Conservation (phyloP, 1,140 invertebrate species). For the Sycophaga agraensis region DNA sequence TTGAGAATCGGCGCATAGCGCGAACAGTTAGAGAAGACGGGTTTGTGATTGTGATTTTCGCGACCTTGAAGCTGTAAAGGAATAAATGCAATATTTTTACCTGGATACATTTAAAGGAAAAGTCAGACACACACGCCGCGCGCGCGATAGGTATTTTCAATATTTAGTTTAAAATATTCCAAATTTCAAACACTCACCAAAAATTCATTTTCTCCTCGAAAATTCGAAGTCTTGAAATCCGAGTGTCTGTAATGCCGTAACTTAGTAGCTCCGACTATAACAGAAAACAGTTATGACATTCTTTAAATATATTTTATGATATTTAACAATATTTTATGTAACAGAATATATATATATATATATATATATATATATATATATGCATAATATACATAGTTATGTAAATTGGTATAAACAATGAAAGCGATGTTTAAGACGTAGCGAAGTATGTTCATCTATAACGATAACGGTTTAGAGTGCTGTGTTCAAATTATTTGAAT, state of each 20-base stretch:
- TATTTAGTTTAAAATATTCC: not conserved
- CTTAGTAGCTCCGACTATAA: slow-evolving; percentile 47
- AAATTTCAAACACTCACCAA: slow-evolving; percentile 40
- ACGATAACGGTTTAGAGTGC: too few relatives aligned
- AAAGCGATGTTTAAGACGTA: too few relatives aligned
- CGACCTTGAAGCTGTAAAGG: slow-evolving; percentile 32
- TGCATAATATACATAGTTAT: too few relatives aligned
- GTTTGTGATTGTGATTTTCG: slow-evolving; percentile 69
- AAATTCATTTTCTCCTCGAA: slow-evolving; percentile 39
- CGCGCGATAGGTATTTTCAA: not conserved
- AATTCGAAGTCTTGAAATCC: slow-evolving; percentile 38
- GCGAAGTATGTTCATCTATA: too few relatives aligned
- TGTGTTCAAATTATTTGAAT: too few relatives aligned
- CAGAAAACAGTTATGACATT: too few relatives aligned
- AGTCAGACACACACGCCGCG: not conserved
- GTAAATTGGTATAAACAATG: too few relatives aligned
- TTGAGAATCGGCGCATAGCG: slow-evolving; percentile 68
- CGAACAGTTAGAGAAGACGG: slow-evolving; percentile 72
- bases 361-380: too few relatives aligned
- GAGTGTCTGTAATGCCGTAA: slow-evolving; percentile 50
- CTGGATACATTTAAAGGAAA: not conserved
- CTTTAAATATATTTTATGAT: too few relatives aligned
- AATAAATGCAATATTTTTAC: not conserved
- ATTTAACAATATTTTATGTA: too few relatives aligned
- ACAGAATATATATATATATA: too few relatives aligned